phyloP scores from a whole-genome alignment of 2,888 invertebrate genomes.

The Nephrotoma flavescens region DNA sequence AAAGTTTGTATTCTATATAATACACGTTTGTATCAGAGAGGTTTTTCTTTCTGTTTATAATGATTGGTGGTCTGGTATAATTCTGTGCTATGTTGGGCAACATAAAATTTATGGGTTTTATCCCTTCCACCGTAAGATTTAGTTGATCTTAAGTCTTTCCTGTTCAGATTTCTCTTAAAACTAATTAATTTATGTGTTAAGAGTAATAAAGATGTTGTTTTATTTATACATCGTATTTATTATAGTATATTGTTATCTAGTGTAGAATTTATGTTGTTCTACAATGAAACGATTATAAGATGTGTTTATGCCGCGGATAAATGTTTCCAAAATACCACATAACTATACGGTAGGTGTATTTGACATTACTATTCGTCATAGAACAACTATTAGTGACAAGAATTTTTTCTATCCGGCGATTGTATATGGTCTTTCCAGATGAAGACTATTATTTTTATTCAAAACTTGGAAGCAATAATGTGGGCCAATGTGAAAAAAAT shows the following conservation, averaged over 20 bases:
- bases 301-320: no score
- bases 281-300: background rate
- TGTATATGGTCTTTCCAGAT: no score
- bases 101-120: background rate
- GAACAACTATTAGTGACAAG: no score
- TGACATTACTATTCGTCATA: no score
- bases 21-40: background rate
- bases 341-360: no score
- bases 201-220: background rate
- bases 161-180: background rate
- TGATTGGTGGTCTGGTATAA: background rate
- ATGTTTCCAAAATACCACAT: no score
- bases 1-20: background rate
- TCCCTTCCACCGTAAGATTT: background rate
- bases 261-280: background rate
- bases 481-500: no score
- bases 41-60: background rate
- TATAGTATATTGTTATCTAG: background rate
- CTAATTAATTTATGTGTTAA: background rate
- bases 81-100: background rate
- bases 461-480: no score
- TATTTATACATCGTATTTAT: background rate
- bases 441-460: no score
- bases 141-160: background rate
- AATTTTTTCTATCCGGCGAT: no score